Evolutionary conservation across 2,797 vertebrate genomes (phyloP).

Genomic region (Huso huso): DNA sequence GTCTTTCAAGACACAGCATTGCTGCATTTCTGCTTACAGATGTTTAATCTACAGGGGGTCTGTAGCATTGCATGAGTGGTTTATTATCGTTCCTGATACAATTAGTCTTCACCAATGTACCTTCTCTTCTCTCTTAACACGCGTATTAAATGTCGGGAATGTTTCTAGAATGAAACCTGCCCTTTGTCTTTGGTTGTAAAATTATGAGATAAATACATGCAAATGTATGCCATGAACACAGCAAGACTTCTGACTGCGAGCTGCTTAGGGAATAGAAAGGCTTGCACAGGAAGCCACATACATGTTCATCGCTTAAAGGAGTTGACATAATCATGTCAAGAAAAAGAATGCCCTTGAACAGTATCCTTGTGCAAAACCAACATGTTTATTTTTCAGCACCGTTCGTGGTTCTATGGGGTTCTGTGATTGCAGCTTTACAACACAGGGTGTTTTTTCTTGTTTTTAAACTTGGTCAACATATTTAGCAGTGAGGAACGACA

Average conservation of each 20-base stretch:
- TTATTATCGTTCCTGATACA: neutral
- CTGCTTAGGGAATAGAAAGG: neutral
- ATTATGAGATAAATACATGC: constrained; percentile 12
- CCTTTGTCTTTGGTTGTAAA: constrained; percentile 6
- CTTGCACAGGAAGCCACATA: neutral
- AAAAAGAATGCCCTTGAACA: neutral
- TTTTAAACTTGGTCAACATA: neutral
- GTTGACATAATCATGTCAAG: neutral
- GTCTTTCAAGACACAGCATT: no score
- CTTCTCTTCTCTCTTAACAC: neutral
- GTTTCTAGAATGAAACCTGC: neutral
- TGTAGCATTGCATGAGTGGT: neutral
- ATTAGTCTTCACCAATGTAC: neutral
- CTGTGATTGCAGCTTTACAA: neutral
- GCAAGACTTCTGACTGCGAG: neutral
- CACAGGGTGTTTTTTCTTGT: neutral
- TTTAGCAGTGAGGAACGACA: neutral
- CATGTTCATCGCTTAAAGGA: neutral
- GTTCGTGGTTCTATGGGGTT: neutral
- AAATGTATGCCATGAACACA: constrained; percentile 21
- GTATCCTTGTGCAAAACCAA: neutral
- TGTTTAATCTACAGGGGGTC: neutral
- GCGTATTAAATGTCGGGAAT: neutral
- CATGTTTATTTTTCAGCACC: neutral
- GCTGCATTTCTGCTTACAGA: neutral